Conservation (phyloP, 2,888 invertebrate genomes). For the Polydrusus pterygomalis region DNA sequence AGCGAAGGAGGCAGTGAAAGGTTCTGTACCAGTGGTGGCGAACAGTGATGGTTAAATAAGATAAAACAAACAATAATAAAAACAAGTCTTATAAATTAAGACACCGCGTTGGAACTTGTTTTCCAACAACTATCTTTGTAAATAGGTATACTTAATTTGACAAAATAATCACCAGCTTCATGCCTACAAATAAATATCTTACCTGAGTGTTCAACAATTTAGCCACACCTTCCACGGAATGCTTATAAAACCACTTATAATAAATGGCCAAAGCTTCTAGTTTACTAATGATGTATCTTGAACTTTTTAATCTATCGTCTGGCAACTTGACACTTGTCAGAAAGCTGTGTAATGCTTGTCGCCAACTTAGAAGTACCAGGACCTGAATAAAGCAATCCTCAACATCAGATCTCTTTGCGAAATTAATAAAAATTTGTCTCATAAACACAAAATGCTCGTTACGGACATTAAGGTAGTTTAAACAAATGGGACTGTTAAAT, state of each 20-base stretch:
- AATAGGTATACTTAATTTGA: too few relatives aligned
- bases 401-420: neutral
- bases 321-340: constrained; percentile 45
- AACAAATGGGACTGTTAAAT: constrained; percentile 75
- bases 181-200: constrained; percentile 1
- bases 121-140: too few relatives aligned
- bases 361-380: constrained; percentile 51
- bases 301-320: constrained; percentile 20
- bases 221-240: constrained; percentile 71
- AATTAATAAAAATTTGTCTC: constrained; percentile 28
- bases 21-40: too few relatives aligned
- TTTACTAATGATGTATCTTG: constrained; percentile 30
- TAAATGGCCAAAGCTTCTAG: constrained; percentile 75
- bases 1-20: too few relatives aligned
- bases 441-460: constrained; percentile 73
- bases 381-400: constrained; percentile 27
- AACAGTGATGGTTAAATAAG: too few relatives aligned
- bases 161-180: too few relatives aligned
- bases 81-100: too few relatives aligned
- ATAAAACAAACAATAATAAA: too few relatives aligned
- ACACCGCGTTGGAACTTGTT: too few relatives aligned
- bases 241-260: constrained; percentile 84
- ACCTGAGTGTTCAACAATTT: constrained; percentile 38
- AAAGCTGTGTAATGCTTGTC: constrained; percentile 49
- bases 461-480: constrained; percentile 74